phyloP scores from a whole-genome alignment of 2,113 vertebrate species.

The Microtus richardsoni region DNA sequence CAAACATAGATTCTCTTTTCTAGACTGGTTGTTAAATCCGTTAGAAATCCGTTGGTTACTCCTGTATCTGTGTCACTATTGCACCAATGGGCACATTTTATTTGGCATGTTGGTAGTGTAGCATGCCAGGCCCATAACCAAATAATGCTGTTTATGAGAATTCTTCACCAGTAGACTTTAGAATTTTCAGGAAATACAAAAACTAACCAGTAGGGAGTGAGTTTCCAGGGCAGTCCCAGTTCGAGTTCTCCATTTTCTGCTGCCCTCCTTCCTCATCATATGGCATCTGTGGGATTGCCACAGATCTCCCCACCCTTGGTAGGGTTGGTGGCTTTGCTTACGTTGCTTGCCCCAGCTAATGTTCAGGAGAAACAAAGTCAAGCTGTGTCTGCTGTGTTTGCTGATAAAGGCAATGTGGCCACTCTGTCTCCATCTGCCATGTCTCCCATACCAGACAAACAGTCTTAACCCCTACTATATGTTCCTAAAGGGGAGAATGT shows the following conservation, averaged over 20 bases:
- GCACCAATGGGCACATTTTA: background rate
- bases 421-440: background rate
- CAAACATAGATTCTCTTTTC: background rate
- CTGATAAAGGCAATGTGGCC: no score
- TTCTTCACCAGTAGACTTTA: no score
- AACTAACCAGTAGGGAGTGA: background rate
- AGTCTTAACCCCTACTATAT: background rate
- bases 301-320: background rate
- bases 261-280: background rate
- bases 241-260: background rate
- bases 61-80: background rate
- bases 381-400: background rate
- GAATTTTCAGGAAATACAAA: background rate
- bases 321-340: background rate
- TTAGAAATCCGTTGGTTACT: background rate
- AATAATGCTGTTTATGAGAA: background rate
- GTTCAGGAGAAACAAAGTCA: background rate
- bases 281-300: background rate
- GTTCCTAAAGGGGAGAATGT: no score
- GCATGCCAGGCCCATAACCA: background rate
- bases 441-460: background rate
- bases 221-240: background rate
- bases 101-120: background rate
- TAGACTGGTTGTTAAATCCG: background rate
- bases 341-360: background rate